Base-by-base conservation (phyloP, 2,888 invertebrate species). In the Carpatolechia fugitivella region DNA sequence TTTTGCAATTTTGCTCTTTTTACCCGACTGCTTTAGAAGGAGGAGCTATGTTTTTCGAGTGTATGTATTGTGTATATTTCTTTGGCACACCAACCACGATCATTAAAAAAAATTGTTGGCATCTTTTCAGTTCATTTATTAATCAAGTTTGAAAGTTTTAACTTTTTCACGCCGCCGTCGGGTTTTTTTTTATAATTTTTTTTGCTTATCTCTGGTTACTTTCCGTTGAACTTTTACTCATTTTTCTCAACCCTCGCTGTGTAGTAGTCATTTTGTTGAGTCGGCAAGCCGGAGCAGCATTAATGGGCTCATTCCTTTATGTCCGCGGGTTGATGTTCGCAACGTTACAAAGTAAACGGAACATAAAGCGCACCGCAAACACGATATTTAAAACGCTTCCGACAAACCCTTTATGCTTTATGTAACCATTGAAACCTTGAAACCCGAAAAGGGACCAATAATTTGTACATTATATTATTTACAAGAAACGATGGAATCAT, bases 401-500 rank as follows among this genome's bases (percentile, higher is more conserved):
- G 47, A 31, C 31, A 7, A 7, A 20, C 44, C 44, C 13, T 10
- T 29, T 44, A 11, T 13, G 13, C 24, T n/a, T n/a, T 20, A 13
- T 13, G 18, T 47, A 18, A 38, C 14, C 13, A 16, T 14, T 40
- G 16, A 24, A 6, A 6, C 30, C 44, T 44, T 16, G 16, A 16
- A 31, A 16, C 47, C 18, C 36, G 20, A 47, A 36, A 36, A 55
- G 44, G 29, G 29, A 29, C 24, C 29, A n/a, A 44, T 44, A 44
- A 38, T 52, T 46, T 47, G 31, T 52, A 40, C 56, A 56, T 41
- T 31, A 46, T 52, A 56, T 41, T 31, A 46, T 52, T 18, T 49
- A 44, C 49, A 49, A 40, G 11, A 46, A 54, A 47, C 54, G 57
- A 54, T 52, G 41, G 47, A 30, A 52, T 52, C 57, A 55, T 57